phyloP scores from a whole-genome alignment of 2,113 vertebrate genomes.

The Opisthocomus hoazin region DNA sequence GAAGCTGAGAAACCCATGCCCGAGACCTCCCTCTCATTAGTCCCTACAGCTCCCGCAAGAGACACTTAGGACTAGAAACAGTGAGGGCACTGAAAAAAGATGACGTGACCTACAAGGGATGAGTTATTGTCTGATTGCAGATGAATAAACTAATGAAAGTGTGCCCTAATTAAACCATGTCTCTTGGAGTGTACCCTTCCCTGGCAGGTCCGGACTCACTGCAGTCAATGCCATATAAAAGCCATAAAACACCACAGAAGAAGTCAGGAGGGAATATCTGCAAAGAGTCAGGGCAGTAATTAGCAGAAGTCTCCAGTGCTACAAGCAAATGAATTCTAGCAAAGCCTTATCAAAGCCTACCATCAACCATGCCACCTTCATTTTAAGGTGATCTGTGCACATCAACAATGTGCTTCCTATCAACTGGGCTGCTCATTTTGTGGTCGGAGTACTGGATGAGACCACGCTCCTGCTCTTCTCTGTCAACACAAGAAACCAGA shows the following conservation, averaged over 20 bases:
- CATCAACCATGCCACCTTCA: not conserved
- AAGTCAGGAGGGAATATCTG: not conserved
- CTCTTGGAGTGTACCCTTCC: not conserved
- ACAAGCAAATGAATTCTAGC: not conserved
- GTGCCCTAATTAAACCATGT: not conserved
- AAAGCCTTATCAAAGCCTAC: not conserved
- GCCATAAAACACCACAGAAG: not conserved
- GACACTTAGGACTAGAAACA: not conserved
- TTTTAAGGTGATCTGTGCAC: not conserved
- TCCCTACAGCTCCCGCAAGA: not conserved
- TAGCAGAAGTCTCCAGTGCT: not conserved
- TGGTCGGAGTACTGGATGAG: not conserved
- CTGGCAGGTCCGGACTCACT: not conserved
- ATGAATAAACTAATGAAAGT: not conserved
- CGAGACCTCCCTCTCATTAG: not conserved
- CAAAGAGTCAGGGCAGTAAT: not conserved
- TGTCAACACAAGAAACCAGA: not conserved
- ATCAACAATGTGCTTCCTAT: not conserved
- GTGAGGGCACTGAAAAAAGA: not conserved
- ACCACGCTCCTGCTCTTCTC: not conserved
- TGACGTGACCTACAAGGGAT: not conserved
- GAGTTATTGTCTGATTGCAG: not conserved
- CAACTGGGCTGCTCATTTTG: not conserved
- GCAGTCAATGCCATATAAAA: not conserved
- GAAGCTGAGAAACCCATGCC: not conserved